These are phyloP conservation scores for Bugula neritina DNA, from an alignment of 2,888 invertebrate genomes.

Conservation along the genomic window DNA sequence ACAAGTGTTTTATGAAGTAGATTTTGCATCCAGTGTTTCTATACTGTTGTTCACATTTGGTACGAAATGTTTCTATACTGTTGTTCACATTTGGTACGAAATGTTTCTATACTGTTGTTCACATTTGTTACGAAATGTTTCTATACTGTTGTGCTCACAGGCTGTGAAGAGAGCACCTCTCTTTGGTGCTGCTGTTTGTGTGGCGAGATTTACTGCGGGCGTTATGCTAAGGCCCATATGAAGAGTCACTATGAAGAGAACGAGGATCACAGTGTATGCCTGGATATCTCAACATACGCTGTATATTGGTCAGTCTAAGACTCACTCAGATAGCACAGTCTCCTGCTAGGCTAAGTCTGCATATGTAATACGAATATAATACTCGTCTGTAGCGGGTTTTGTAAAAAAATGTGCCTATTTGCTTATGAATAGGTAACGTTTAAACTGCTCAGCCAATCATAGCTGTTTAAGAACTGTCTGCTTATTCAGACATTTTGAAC, in stretches of 20 bases:
- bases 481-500: no score
- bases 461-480: no score
- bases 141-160: not conserved
- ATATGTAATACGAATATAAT: no score
- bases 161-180: conserved; percentile 6
- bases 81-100: not conserved
- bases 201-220: conserved; percentile 15
- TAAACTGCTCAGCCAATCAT: no score
- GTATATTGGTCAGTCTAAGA: conserved; percentile 67
- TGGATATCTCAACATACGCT: conserved; percentile 69
- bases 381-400: no score
- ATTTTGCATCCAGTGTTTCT: not conserved
- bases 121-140: not conserved
- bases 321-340: no score
- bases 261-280: conserved; percentile 66
- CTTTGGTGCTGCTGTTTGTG: conserved; percentile 21
- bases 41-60: not conserved
- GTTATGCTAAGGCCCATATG: conserved; percentile 72
- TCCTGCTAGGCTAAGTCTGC: no score
- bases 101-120: not conserved
- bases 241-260: conserved; percentile 64
- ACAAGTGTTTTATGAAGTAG: no score
- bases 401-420: no score
- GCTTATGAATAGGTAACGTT: no score
- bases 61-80: not conserved